Evolutionary conservation across 2,888 invertebrate genomes (phyloP).

Genomic region (Mimachlamys varia): DNA sequence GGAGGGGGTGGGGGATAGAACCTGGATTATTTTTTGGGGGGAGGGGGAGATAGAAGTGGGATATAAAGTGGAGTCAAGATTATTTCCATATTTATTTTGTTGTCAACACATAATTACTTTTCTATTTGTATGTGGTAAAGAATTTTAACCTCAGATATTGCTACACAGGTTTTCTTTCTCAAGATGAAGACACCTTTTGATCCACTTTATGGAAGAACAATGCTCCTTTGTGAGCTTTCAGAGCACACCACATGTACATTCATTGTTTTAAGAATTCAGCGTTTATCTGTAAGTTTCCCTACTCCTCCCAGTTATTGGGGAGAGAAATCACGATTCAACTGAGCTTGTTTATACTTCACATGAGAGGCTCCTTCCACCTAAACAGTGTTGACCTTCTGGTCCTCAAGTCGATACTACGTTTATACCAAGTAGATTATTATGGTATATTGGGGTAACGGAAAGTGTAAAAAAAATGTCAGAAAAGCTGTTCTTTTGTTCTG

Average conservation of each 20-base stretch:
- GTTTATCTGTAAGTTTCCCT: background rate
- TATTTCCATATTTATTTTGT: background rate
- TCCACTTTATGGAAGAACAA: background rate
- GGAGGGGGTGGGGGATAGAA: no score
- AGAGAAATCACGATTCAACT: slow-evolving; percentile 10
- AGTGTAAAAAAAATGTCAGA: background rate
- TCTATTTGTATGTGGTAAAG: background rate
- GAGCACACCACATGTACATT: background rate
- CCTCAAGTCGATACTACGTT: background rate
- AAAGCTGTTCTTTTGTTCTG: background rate
- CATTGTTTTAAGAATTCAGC: background rate
- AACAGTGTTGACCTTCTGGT: slow-evolving; percentile 11
- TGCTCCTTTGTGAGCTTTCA: background rate
- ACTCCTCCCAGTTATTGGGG: background rate
- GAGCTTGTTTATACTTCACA: background rate
- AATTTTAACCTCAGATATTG: background rate
- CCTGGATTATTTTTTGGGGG: no score
- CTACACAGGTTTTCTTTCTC: background rate
- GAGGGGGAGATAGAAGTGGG: no score
- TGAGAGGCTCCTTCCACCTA: background rate
- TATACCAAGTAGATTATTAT: background rate
- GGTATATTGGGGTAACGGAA: background rate
- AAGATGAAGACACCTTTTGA: background rate
- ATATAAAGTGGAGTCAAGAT: background rate
- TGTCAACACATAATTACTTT: background rate